Base-by-base conservation (phyloP, 2,888 invertebrate genomes). In the Steinernema hermaphroditum region DNA sequence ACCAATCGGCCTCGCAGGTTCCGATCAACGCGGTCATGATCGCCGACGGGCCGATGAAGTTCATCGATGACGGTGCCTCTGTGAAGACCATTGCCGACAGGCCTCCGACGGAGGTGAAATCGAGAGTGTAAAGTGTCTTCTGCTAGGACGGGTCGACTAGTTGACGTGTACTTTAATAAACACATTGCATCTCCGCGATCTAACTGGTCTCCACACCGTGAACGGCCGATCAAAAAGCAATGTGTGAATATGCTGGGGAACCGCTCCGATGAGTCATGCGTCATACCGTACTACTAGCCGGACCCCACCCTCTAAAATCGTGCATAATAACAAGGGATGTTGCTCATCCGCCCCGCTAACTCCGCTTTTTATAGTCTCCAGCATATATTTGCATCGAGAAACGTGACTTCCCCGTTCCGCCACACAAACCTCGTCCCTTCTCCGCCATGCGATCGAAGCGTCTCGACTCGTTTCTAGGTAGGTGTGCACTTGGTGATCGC, bases 321-420 rank as follows among this genome's bases (percentile, higher is more conserved):
- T 37, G 37, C 37, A 12, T 37, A 37, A 4, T 19, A 4, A 46
- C 9, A n/a, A 9, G 22, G n/a, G 22, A 46, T 46, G 16, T 19
- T 4, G 46, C 16, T n/a, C 9, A 19, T 46, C 46, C n/a, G 46
- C 22, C 22, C 62, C 2, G 9, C 62, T 62, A 29, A 34, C 62
- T 62, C 62, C 62, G 62, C 1, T 29, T 62, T 62, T 62, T 62
- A 32, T 62, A 62, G 62, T 32, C 32, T 32, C n/a, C 62, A 32
- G n/a, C 62, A 32, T 54, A 19, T 54, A 62, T 62, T 34, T 62
- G 29, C 62, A 62, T 62, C 29, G 29, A 4, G n/a, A 46, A 46
- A 46, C 46, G 16, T 46, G 46, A 2, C 46, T 6, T 16, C n/a
- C 6, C 16, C 9, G 46, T 19, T 16, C 46, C 46, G 46, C 16